phyloP scores from a whole-genome alignment of 2,113 vertebrate genomes.

The Castor canadensis region DNA sequence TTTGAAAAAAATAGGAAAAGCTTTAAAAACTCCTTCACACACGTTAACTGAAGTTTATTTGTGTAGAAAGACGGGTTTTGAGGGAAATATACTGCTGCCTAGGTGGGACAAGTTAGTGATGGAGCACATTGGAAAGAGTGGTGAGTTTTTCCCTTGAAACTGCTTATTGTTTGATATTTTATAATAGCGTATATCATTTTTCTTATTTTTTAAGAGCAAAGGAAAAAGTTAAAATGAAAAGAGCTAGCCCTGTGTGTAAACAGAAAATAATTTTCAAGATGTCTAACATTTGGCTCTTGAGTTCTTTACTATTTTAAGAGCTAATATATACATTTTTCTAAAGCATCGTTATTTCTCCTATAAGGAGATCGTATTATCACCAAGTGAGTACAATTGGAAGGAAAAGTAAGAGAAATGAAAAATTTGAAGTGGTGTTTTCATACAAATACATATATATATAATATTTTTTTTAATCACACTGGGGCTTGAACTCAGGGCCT shows the following conservation, averaged over 20 bases:
- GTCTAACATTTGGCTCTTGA: not conserved
- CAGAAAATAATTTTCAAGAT: not conserved
- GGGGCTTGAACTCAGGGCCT: too few relatives aligned
- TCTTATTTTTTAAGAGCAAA: not conserved
- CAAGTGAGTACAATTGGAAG: not conserved
- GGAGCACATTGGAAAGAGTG: not conserved
- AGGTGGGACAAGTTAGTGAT: not conserved
- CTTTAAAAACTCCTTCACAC: not conserved
- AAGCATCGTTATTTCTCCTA: not conserved
- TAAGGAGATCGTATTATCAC: not conserved
- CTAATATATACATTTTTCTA: not conserved
- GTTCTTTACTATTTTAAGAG: not conserved
- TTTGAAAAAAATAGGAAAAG: not conserved
- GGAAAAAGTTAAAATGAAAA: not conserved
- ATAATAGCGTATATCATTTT: not conserved
- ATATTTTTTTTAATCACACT: too few relatives aligned
- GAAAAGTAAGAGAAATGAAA: conserved; percentile 25
- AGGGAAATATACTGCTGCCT: not conserved
- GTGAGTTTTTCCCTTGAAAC: not conserved
- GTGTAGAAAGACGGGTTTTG: not conserved
- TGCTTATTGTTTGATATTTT: not conserved
- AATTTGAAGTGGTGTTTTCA: too few relatives aligned
- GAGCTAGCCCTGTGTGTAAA: not conserved
- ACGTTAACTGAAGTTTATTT: not conserved
- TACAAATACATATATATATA: too few relatives aligned